Conservation (phyloP, 2,113 vertebrate species). For the Prionailurus viverrinus region DNA sequence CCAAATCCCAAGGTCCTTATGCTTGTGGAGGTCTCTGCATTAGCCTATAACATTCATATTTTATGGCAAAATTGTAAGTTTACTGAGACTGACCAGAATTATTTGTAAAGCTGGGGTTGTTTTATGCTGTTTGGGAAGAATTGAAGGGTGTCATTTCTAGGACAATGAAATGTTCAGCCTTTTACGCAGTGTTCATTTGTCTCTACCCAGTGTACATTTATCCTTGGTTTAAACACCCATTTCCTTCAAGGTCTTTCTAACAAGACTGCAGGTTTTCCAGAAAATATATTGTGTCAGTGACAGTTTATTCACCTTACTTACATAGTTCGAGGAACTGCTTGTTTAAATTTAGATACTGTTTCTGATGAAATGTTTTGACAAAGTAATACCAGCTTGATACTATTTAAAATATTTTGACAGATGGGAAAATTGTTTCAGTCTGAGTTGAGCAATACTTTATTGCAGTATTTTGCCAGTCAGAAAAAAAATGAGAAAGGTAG, state of each 20-base stretch:
- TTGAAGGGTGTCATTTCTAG: not conserved
- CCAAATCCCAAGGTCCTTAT: not conserved
- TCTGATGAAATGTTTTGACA: conserved; percentile 90
- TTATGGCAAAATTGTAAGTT: not conserved
- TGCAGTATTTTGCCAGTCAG: conserved; percentile 83
- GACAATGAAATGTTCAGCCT: not conserved
- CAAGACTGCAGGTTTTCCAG: conserved; percentile 75
- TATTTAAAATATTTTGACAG: conserved; percentile 89
- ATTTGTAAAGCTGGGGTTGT: not conserved
- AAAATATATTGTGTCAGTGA: conserved; percentile 81
- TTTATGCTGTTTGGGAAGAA: conserved; percentile 6
- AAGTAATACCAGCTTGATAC: conserved; percentile 87
- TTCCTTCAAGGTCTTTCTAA: conserved; percentile 69
- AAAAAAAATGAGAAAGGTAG: conserved; percentile 78
- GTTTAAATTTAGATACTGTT: conserved; percentile 84
- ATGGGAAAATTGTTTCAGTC: conserved; percentile 87
- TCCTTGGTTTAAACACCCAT: conserved; percentile 68
- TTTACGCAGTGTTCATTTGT: conserved; percentile 56
- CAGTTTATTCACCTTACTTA: conserved; percentile 83
- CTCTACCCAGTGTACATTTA: conserved; percentile 21
- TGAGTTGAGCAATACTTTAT: conserved; percentile 83
- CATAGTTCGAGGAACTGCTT: conserved; percentile 84
- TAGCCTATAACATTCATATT: not conserved
- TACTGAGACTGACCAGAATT: not conserved
- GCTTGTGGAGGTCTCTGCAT: not conserved